Percentiles rank a stretch among this genome's conserved stretches.
phyloP scores from a whole-genome alignment of 53 echinoderm and acorn worm genomes.

The Mesocentrotus franciscanus region DNA sequence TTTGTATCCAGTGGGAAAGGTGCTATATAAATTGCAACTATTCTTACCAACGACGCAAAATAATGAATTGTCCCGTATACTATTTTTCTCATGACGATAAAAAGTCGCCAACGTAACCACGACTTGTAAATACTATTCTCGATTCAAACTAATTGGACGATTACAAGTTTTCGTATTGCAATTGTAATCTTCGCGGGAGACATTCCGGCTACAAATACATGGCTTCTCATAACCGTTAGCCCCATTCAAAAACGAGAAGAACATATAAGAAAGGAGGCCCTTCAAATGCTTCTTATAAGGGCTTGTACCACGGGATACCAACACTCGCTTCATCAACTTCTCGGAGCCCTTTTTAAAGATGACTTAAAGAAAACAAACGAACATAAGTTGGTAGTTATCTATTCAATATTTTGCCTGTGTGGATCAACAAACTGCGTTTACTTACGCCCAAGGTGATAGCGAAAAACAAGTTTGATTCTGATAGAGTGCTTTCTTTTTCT shows the following conservation, averaged over 20 bases:
- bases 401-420: not conserved
- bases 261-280: not conserved
- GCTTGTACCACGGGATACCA: not conserved
- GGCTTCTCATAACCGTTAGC: not conserved
- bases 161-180: not conserved
- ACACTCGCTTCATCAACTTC: not conserved
- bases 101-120: not conserved
- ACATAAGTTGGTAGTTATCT: not conserved
- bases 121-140: not conserved
- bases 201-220: not conserved
- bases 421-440: not conserved
- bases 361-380: slow-evolving; percentile 21
- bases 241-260: not conserved
- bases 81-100: no score
- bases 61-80: no score
- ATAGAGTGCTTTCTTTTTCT: not conserved
- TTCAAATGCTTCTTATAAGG: not conserved
- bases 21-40: no score
- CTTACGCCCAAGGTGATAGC: not conserved
- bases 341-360: not conserved
- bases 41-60: no score
- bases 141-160: slow-evolving; percentile 8
- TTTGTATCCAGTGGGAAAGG: no score
- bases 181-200: slow-evolving; percentile 8
- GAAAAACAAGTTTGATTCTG: not conserved